Evolutionary conservation across 1,140 invertebrate genomes (phyloP), one percentile per base, ranked within the genome.

Genomic region (Adelges cooleyi): DNA sequence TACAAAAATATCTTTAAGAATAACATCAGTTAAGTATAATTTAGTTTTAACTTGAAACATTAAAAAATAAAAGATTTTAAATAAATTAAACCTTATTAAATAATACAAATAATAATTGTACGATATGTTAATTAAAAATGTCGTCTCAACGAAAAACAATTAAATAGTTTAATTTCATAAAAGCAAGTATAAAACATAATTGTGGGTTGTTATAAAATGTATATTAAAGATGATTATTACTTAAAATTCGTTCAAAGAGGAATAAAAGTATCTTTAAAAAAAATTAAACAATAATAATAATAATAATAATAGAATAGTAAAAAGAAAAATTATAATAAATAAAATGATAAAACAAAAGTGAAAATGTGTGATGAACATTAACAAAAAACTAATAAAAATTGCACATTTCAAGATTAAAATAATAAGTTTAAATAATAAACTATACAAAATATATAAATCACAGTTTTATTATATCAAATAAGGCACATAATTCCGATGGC

Each of bases 401-500:
- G 25, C 56, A 62, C 56, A 48, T 25, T 40, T 9, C 40, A 40
- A 59, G n/a, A 59, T 29, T 48, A 33, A 33, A 33, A 11, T 27
- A 23, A 3, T 42, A 42, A 6, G 36, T 42, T 15, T 56, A 56
- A 42, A 42, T 25, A 40, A 62, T 33, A 33, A 33, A 33, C 29
- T 33, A 33, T 33, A 62, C 42, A 46, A 62, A 42, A 48, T 18
- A 27, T 62, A 46, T 23, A 62, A 62, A 62, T 62, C 56, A 62
- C 56, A 62, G 56, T 48, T 48, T 62, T 48, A 48, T 29, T 3
- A 62, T 42, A 42, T 44, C 29, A 46, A 33, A 54, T 40, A 59
- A 59, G 54, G 54, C 54, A 48, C 56, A 33, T 2, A 59, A 62
- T 48, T 62, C 18, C 23, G 27, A 62, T 62, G 56, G 56, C 40